Conservation (phyloP, 1,140 invertebrate species). For the Dendroctonus ponderosae region DNA sequence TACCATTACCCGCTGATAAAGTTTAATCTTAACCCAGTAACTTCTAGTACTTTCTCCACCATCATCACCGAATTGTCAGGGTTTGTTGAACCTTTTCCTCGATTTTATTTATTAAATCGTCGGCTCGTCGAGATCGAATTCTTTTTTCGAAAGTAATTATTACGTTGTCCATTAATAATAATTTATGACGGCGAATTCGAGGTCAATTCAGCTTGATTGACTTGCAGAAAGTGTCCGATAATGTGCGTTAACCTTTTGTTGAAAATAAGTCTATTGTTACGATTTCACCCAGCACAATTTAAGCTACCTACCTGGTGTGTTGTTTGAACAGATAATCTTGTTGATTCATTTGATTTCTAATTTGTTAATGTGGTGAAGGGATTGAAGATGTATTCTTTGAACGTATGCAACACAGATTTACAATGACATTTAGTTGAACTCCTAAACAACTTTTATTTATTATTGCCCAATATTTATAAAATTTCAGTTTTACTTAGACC, state of each 20-base stretch:
- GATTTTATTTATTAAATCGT: constrained; percentile 6
- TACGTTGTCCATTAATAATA: constrained; percentile 15
- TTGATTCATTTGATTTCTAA: too few species aligned
- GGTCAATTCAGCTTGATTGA: constrained; percentile 15
- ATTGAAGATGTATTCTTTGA: too few species aligned
- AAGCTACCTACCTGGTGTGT: too few species aligned
- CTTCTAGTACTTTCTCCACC: constrained; percentile 10
- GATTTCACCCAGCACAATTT: constrained; percentile 2
- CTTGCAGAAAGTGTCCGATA: constrained; percentile 11
- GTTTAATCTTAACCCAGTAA: neutral
- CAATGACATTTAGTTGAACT: too few species aligned
- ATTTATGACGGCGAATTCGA: neutral
- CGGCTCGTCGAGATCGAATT: constrained; percentile 3
- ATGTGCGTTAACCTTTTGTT: constrained; percentile 5
- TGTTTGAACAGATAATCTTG: too few species aligned
- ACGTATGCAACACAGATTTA: too few species aligned
- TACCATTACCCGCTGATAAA: neutral
- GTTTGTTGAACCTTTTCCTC: constrained; percentile 10
- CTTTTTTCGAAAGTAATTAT: constrained; percentile 21
- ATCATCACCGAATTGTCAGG: constrained; percentile 1
- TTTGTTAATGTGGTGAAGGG: too few species aligned
- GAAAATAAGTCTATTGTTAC: constrained; percentile 8
- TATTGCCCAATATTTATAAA: too few species aligned
- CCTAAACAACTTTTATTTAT: too few species aligned
- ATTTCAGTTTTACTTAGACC: too few species aligned